Evolutionary conservation across 2,113 vertebrate species (phyloP), one percentile per base, ranked within the genome.

Genomic region (Hiodon alosoides): DNA sequence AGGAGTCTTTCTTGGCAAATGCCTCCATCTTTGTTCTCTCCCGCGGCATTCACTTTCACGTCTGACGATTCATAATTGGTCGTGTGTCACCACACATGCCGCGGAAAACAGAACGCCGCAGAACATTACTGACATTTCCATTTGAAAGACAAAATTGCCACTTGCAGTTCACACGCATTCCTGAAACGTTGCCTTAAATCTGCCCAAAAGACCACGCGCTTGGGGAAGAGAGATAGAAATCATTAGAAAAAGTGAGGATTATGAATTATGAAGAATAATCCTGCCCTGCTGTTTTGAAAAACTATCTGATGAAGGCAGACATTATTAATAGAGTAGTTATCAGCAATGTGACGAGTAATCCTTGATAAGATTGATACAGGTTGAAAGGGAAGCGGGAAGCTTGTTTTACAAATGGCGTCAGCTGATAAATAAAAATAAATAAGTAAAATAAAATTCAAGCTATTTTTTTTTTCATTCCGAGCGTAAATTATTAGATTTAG

Each of bases 1-100:
- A 52, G 82, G 81, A 71, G 70, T 80, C 76, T 85, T 79, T 81
- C 70, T 69, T 72, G 60, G 67, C 72, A 81, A 80, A 83, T 69
- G 11, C 5, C 5, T 65, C 17, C 67, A 78, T 77, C 79, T 83
- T 84, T 81, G 78, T 85, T 81, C 79, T 60, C 14, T 69, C 78
- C 73, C 54, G 7, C 78, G 70, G 13, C 59, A 65, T 46, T 47
- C 50, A 11, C 46, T 54, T 71, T 73, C 52, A 13, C 46, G 67
- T 69, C 58, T 46, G 57, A 70, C 50, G 67, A 16, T 75, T 17
- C 47, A 69, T 50, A 59, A 57, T 75, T 13, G 3, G 5, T 60
- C 10, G 8, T 14, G 47, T 50, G 48, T 51, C 55, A 48, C 17
- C 47, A 61, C 8, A 7, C 14, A 76, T 16, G 14, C 46, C 9